Conservation (phyloP, 2,797 vertebrate species). For the Microctenopoma steveboyesi region DNA sequence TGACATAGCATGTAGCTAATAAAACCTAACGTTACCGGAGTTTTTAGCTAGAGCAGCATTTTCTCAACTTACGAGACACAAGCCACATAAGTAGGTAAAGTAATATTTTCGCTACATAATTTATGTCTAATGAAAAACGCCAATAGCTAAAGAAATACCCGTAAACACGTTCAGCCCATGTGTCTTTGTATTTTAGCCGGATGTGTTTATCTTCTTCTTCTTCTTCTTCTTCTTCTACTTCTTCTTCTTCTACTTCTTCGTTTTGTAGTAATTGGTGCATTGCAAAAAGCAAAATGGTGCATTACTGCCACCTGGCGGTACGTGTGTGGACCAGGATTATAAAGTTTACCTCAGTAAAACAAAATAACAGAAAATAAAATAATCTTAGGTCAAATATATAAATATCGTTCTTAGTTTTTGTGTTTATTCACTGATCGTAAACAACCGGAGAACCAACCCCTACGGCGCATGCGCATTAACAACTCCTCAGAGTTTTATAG, state of each 20-base stretch:
- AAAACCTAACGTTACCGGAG: fast-evolving
- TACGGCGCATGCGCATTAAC: not conserved
- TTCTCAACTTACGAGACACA: fast-evolving
- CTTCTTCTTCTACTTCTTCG: too few species aligned
- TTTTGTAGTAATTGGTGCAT: too few species aligned
- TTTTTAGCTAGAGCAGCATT: fast-evolving
- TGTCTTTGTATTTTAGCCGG: constrained; percentile 2
- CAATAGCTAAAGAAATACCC: not conserved
- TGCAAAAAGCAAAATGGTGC: too few species aligned
- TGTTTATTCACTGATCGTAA: fast-evolving
- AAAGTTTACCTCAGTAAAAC: too few species aligned
- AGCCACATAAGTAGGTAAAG: fast-evolving
- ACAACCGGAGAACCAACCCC: not conserved
- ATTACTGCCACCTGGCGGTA: too few species aligned
- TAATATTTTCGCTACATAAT: fast-evolving
- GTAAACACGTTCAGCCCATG: not conserved
- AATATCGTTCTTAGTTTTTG: constrained; percentile 2
- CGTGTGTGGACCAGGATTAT: too few species aligned
- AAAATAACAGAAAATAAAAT: too few species aligned
- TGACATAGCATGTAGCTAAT: not conserved
- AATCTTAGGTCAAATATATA: too few species aligned
- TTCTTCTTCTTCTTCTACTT: too few species aligned
- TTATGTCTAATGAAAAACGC: fast-evolving
- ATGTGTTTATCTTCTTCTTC: constrained; percentile 12
- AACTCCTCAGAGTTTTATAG: not conserved